Evolutionary conservation across 1,140 invertebrate species (phyloP), one percentile per base, ranked within the genome.

Genomic region (Drosophila setifemur): DNA sequence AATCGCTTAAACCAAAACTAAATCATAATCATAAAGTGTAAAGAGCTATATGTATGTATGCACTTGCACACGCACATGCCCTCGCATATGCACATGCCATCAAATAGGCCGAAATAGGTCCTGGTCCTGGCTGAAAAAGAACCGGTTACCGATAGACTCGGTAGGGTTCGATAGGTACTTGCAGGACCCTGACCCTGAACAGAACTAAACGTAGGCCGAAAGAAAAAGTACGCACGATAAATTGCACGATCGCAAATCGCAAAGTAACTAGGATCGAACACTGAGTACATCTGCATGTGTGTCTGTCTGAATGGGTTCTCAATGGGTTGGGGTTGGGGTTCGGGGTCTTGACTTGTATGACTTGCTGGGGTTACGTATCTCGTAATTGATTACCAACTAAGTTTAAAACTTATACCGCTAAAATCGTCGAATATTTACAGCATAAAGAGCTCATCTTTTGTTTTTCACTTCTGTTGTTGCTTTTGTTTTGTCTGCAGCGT

Each of bases 311-410:
- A 35, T 40, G n/a, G n/a, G n/a, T 63, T 35, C 40, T 23, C 44
- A 39, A 39, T 50, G n/a, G n/a, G n/a, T n/a, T n/a, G n/a, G n/a
- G n/a, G n/a, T n/a, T n/a, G n/a, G n/a, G n/a, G n/a, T n/a, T n/a
- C n/a, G n/a, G n/a, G n/a, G n/a, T n/a, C n/a, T n/a, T n/a, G n/a
- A 14, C 33, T 14, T 18, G 44, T 64, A 42, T 74, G 74, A 85
- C 72, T 79, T 85, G 81, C 70, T 47, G 63, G 53, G 26, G 58
- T 85, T 85, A 85, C 79, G 81, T 85, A 85, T 75, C 25, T 85
- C 74, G 76, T 82, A 85, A 73, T 63, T 66, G 14, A 52, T 35
- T 63, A 74, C 47, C 19, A 50, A 43, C 66, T 69, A 53, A 35
- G 21, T 44, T 81, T 71, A 76, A 71, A 77, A 77, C 73, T 76